Conservation (phyloP, 1,140 invertebrate species). For the Philopotamus ludificatus region DNA sequence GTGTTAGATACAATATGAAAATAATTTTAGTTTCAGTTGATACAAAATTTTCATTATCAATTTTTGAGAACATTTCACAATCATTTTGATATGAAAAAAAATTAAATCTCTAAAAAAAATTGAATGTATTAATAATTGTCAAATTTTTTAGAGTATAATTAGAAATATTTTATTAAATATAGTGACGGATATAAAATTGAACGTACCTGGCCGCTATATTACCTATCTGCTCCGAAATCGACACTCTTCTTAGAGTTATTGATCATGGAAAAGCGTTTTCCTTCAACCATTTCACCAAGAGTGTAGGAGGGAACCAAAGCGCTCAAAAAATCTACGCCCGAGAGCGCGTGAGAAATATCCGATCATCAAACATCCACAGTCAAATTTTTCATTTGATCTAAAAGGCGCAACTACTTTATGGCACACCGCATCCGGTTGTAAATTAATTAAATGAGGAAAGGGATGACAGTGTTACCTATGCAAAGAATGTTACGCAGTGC, state of each 20-base stretch:
- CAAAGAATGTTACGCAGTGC: conserved; percentile 1
- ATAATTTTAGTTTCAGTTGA: too few species aligned
- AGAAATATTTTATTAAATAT: too few species aligned
- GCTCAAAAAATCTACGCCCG: conserved; percentile 19
- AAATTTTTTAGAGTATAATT: too few species aligned
- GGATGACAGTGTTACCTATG: background rate
- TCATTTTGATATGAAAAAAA: too few species aligned
- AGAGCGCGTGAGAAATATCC: conserved; percentile 19
- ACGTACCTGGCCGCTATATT: background rate
- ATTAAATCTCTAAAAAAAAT: too few species aligned
- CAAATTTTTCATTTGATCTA: background rate
- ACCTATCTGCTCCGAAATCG: background rate
- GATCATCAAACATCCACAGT: conserved; percentile 7
- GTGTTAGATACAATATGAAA: too few species aligned
- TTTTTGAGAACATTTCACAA: too few species aligned
- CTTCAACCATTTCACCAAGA: conserved; percentile 4
- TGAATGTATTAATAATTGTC: too few species aligned
- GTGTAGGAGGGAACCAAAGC: background rate
- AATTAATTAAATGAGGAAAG: background rate
- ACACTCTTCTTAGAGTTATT: conserved; percentile 26
- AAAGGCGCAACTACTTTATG: background rate
- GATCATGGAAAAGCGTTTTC: conserved; percentile 39
- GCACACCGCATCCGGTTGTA: background rate
- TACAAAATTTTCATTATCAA: too few species aligned
- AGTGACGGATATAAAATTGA: background rate